A percentile compares a stretch with the other conserved stretches of the same genome.
Evolutionary conservation across 2,113 vertebrate species (phyloP).

Genomic region (Ginglymostoma cirratum): DNA sequence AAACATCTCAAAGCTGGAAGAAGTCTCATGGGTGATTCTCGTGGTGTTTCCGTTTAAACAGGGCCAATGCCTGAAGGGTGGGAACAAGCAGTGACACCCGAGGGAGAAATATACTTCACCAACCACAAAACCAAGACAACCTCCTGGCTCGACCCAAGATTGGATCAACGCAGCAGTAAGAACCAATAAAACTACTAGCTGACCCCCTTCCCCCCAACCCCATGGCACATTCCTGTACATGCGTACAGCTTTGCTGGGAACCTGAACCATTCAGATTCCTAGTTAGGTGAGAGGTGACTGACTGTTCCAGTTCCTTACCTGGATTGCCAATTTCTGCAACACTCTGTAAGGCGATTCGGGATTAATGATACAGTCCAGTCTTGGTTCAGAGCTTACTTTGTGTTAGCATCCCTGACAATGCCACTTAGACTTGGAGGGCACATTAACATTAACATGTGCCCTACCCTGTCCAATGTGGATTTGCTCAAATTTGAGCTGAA

Average conservation of each 20-base stretch:
- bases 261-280: neutral
- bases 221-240: neutral
- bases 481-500: neutral
- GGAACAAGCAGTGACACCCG: conserved; percentile 48
- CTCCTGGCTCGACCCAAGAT: conserved; percentile 49
- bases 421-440: neutral
- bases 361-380: neutral
- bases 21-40: conserved; percentile 37
- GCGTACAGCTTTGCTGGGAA: neutral
- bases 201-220: neutral
- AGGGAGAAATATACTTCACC: conserved; percentile 53
- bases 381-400: neutral
- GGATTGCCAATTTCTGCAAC: neutral
- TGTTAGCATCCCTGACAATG: neutral
- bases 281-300: neutral
- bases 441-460: neutral
- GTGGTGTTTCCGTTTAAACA: conserved; percentile 48
- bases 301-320: neutral
- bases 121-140: conserved; percentile 52
- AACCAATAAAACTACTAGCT: conserved; percentile 33
- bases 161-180: conserved; percentile 47
- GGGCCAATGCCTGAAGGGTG: conserved; percentile 49
- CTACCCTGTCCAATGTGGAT: neutral
- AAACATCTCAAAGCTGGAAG: neutral
- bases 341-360: neutral